These are phyloP conservation scores for Nylanderia fulva DNA, from an alignment of 1,140 invertebrate species.

Conservation along the genomic window DNA sequence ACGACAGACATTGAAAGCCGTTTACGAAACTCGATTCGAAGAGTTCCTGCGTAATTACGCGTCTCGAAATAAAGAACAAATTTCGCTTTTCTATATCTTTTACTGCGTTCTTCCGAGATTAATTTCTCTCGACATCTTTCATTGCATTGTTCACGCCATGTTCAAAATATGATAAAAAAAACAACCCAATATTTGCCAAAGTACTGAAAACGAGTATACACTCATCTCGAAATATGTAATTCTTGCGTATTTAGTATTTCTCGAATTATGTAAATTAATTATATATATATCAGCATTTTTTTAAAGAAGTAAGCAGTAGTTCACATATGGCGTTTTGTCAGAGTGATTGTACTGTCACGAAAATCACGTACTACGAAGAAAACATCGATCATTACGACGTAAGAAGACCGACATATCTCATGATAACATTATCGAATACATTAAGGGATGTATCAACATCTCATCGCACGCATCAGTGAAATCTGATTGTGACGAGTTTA, in stretches of 20 bases:
- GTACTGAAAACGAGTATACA: no score
- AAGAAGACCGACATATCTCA: neutral
- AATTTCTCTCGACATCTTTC: neutral
- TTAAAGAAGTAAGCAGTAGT: neutral
- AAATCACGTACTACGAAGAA: neutral
- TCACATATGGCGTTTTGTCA: neutral
- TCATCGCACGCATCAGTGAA: neutral
- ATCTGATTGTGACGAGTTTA: constrained; percentile 48
- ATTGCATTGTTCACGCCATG: neutral
- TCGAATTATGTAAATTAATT: neutral
- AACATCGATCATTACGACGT: neutral
- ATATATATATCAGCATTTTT: neutral
- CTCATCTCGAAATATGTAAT: no score
- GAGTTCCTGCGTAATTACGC: constrained; percentile 63
- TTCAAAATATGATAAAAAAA: neutral
- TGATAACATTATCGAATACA: neutral
- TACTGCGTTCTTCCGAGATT: constrained; percentile 5
- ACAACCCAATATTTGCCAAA: no score
- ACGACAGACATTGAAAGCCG: constrained; percentile 65
- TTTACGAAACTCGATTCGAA: constrained; percentile 72
- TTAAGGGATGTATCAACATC: constrained; percentile 5
- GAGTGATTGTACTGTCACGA: neutral
- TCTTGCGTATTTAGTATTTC: neutral
- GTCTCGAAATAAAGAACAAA: constrained; percentile 55
- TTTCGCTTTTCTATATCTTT: no score